These are phyloP conservation scores for Discoglossus pictus DNA, from an alignment of 2,797 vertebrate genomes.

Conservation along the genomic window DNA sequence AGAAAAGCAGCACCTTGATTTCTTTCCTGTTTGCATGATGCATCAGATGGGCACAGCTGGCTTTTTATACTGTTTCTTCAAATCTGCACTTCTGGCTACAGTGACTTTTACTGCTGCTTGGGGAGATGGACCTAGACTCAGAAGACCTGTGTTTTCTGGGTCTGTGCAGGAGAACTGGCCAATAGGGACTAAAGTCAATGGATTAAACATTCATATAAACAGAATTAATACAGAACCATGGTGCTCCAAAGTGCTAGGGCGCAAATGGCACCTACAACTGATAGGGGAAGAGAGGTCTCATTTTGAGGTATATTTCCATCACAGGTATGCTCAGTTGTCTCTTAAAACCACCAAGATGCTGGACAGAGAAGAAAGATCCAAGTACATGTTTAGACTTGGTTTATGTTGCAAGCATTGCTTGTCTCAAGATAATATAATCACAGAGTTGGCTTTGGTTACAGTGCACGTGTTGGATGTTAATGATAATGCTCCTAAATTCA, in stretches of 20 bases:
- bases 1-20: not conserved
- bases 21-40: not conserved
- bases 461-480: slow-evolving; percentile 85
- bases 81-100: slow-evolving; percentile 27
- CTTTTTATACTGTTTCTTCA: not conserved
- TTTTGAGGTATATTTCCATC: slow-evolving; percentile 78
- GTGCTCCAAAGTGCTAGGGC: slow-evolving; percentile 70
- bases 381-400: slow-evolving; percentile 73
- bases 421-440: slow-evolving; percentile 54
- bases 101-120: slow-evolving; percentile 60
- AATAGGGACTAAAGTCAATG: slow-evolving; percentile 76
- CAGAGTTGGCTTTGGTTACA: slow-evolving; percentile 72
- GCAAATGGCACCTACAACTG: slow-evolving; percentile 73
- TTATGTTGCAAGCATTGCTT: slow-evolving; percentile 72
- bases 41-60: not conserved
- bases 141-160: slow-evolving; percentile 75
- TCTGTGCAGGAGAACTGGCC: slow-evolving; percentile 82
- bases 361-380: slow-evolving; percentile 77
- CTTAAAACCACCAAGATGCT: slow-evolving; percentile 76
- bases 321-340: slow-evolving; percentile 75
- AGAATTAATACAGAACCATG: slow-evolving; percentile 72
- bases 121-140: slow-evolving; percentile 66
- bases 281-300: slow-evolving; percentile 72
- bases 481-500: slow-evolving; percentile 81
- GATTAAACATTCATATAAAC: slow-evolving; percentile 78